These are phyloP conservation scores for Chloropsis hardwickii DNA, from an alignment of 2,113 vertebrate species.

Conservation along the genomic window DNA sequence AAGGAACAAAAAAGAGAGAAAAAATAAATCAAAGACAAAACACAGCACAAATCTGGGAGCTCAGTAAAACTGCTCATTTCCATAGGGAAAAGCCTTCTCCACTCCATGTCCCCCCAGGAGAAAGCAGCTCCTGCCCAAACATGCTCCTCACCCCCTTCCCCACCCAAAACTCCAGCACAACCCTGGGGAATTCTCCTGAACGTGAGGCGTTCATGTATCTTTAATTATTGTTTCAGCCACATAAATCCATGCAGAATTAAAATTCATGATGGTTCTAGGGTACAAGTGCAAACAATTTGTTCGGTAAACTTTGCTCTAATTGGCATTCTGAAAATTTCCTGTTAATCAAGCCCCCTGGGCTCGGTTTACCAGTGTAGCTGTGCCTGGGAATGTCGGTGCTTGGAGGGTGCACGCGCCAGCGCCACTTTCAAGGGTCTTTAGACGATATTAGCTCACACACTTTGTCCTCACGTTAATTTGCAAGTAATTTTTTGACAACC, in stretches of 20 bases:
- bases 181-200: neutral
- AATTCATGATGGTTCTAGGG: conserved; percentile 84
- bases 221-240: conserved; percentile 74
- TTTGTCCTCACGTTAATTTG: conserved; percentile 57
- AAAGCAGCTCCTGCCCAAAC: neutral
- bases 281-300: conserved; percentile 82
- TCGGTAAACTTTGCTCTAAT: conserved; percentile 81
- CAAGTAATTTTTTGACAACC: conserved; percentile 47
- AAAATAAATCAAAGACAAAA: neutral
- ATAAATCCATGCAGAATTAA: conserved; percentile 78
- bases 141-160: neutral
- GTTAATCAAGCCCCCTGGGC: conserved; percentile 79
- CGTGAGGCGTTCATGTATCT: conserved; percentile 56
- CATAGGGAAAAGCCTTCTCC: neutral
- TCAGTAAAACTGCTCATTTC: neutral
- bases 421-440: conserved; percentile 55
- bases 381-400: conserved; percentile 56
- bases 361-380: conserved; percentile 60
- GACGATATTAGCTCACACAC: conserved; percentile 49
- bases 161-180: neutral
- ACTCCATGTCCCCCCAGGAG: neutral
- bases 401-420: neutral
- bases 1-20: neutral
- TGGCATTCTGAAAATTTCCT: conserved; percentile 77
- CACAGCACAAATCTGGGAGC: neutral